Evolutionary conservation across 2,888 invertebrate species (phyloP), one percentile per base, ranked within the genome.

Genomic region (Pseudeuparius sepicola): DNA sequence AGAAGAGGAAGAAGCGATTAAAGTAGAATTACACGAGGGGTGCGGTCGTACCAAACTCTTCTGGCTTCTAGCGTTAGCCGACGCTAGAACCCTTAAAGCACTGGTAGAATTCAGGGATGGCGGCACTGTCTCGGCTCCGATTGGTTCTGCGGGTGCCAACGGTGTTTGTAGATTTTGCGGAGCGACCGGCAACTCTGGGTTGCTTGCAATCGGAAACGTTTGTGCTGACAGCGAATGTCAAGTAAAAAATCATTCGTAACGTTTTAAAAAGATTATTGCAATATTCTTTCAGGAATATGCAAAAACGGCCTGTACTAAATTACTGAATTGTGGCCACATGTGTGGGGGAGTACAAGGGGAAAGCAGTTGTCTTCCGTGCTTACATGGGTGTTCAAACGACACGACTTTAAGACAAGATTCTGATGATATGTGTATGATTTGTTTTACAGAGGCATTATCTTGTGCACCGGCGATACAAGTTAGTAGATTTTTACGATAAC

Each of bases 371-470:
- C 65, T 96, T 48, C 92, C 94, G 2, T 97, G 97, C 56, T 66
- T 97, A 44, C 80, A 84, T 51, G 82, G 92, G 2, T 94, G 94
- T 55, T 65, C 65, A 10, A 54, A 64, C 1, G 60, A 61, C 6
- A 25, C 58, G 49, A 51, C 46, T 35, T 67, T 96, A 31, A 81
- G 88, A 10, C 97, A 97, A 62, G 97, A 97, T 60, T 90, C 90
- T 0, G 97, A 97, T 54, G 97, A 97, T 59, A 93, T 97, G 90
- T 97, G 97, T 64, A 96, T 97, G 89, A 90, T 97, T 50, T 97
- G 97, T 61, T 97, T 97, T 64, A 92, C 93, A 1, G 97, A 97
- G 60, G 92, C 96, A 1, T 66, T 97, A 24, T 86, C 92, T 16
- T 92, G 88, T 45, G 94, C 96, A 1, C 97, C 97, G 6, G 87